Evolutionary conservation across 2,888 invertebrate genomes (phyloP).

Genomic region (Thecophora atra): DNA sequence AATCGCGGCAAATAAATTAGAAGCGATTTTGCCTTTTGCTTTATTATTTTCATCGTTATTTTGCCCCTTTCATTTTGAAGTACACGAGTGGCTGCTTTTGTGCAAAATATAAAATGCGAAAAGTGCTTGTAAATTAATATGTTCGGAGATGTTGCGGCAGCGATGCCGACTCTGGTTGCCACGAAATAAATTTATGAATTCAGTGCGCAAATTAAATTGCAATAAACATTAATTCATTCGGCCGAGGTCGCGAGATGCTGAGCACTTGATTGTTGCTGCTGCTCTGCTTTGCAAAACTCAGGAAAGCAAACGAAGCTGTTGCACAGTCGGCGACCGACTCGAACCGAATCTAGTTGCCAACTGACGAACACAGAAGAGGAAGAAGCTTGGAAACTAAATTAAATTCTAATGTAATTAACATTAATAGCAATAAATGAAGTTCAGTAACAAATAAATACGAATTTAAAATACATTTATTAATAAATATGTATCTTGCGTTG

Average conservation of each 20-base stretch:
- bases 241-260: slow-evolving; percentile 7
- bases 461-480: no score
- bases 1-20: slow-evolving; percentile 62
- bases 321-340: background rate
- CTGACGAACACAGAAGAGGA: background rate
- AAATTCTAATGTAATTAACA: no score
- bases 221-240: slow-evolving; percentile 54
- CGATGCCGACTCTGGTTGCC: slow-evolving; percentile 7
- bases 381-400: background rate
- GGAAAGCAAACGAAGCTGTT: background rate
- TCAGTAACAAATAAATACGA: no score
- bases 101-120: background rate
- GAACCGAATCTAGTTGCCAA: slow-evolving; percentile 11
- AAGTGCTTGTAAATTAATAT: slow-evolving; percentile 33
- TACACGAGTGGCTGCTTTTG: background rate
- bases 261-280: background rate
- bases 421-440: no score
- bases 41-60: background rate
- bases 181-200: slow-evolving; percentile 55
- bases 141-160: slow-evolving; percentile 27
- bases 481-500: no score
- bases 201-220: slow-evolving; percentile 60
- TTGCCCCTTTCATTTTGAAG: background rate
- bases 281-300: no score
- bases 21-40: slow-evolving; percentile 49